Base-by-base conservation (phyloP, 2,888 invertebrate species). In the Cynaeus angustus region DNA sequence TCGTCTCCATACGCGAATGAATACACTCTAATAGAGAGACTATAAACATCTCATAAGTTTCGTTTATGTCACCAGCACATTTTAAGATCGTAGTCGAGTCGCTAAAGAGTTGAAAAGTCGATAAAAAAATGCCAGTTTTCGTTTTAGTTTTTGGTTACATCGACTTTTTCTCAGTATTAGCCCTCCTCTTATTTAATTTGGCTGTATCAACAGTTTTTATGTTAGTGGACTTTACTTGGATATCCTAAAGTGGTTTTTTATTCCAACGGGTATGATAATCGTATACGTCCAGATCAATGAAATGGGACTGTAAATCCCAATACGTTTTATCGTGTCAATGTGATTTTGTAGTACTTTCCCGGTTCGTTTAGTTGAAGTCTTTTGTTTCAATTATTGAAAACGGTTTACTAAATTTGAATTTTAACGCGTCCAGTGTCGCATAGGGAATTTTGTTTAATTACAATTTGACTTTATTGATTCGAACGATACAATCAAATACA, bases 1-100 rank as follows among this genome's bases (percentile, higher is more conserved):
- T 61, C 68, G 62, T 56, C 41, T 55, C n/a, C 65, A 30, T 46
- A 46, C 41, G 53, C 30, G 53, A 41, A 41, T 66, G 56, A 66
- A 66, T 66, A 66, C 45, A 21, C 53, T 21, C 53, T 53, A 50
- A 62, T 61, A 48, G 62, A 38, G 21, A 14, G 59, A 16, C 33
- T 28, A 33, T 33, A 33, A 33, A 33, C 3, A 4, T 33, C 33
- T 33, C 30, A 59, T 12, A 16, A 45, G 56, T 26, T 43, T 43
- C 43, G 26, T 43, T 56, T 43, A 16, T 43, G 56, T 10, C 12
- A 56, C 21, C 12, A 1, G 5, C 41, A 43, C 56, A 12, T 55
- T 16, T 2, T 4, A 21, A 38, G 33, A 56, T 56, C 43, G 14
- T 16, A 33, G 1, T 6, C 21, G 21, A 21, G 21, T 1, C 21